Conservation (phyloP, 2,797 vertebrate species). For the Bradypodion pumilum region DNA sequence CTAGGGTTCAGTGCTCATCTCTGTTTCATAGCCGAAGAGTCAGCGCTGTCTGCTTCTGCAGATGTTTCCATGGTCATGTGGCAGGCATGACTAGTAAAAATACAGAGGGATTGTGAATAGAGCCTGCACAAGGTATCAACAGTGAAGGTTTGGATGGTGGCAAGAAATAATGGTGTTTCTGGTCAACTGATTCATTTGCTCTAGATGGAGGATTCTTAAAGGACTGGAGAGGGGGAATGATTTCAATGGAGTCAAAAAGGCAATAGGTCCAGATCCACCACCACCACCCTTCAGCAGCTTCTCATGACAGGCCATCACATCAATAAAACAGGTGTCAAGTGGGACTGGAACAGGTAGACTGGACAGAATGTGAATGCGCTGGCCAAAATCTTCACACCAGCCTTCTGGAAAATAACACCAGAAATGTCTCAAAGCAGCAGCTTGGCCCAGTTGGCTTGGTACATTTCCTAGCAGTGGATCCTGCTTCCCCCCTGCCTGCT, state of each 20-base stretch:
- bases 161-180: neutral
- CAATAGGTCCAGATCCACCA: neutral
- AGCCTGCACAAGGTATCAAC: neutral
- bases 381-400: no score
- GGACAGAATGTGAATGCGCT: no score
- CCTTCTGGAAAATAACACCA: neutral
- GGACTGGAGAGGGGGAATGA: neutral
- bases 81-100: no score
- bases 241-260: neutral
- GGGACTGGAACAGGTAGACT: no score
- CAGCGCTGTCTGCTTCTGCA: no score
- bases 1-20: no score
- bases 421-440: neutral
- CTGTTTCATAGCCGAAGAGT: no score
- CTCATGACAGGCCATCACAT: neutral
- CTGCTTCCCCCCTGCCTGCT: no score
- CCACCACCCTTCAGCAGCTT: neutral
- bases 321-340: neutral
- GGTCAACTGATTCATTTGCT: neutral
- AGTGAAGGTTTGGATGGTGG: neutral
- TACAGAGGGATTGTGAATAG: neutral
- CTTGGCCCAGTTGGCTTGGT: neutral
- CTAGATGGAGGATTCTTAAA: neutral
- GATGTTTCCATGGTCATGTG: no score
- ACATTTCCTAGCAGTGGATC: neutral